These are phyloP conservation scores for Escarpia spicata DNA, from an alignment of 2,888 invertebrate genomes.

Conservation along the genomic window DNA sequence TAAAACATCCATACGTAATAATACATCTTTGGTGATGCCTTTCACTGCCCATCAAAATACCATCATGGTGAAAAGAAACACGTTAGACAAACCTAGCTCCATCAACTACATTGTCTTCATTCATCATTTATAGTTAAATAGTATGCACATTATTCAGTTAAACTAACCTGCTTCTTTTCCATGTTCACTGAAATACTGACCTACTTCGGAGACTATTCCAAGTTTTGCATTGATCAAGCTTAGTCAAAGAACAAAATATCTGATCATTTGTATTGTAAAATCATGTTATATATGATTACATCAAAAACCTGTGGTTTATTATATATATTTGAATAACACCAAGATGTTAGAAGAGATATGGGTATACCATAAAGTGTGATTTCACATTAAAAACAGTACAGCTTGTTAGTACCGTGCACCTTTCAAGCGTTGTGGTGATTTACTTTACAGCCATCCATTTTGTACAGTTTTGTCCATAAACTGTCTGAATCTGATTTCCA, in stretches of 20 bases:
- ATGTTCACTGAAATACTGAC: not conserved
- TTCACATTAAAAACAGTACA: not conserved
- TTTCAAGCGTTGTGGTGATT: no score
- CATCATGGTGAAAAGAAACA: not conserved
- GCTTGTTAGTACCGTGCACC: no score
- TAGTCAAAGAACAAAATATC: not conserved
- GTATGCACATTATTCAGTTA: not conserved
- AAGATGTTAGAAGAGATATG: no score
- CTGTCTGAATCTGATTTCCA: not conserved
- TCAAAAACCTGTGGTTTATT: no score
- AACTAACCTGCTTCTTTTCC: not conserved
- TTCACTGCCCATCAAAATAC: no score
- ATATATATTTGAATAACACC: no score
- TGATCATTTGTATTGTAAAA: not conserved
- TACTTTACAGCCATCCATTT: not conserved
- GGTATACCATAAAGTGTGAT: not conserved
- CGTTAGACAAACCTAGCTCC: not conserved
- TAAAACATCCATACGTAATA: no score
- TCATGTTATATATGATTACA: not conserved
- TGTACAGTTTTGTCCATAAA: not conserved
- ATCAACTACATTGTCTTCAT: not conserved
- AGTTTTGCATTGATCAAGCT: conserved; percentile 1
- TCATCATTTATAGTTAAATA: not conserved
- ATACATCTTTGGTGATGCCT: not conserved
- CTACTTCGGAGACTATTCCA: not conserved